Base-by-base conservation (phyloP, 2,113 vertebrate species). In the Dasyornis broadbenti region DNA sequence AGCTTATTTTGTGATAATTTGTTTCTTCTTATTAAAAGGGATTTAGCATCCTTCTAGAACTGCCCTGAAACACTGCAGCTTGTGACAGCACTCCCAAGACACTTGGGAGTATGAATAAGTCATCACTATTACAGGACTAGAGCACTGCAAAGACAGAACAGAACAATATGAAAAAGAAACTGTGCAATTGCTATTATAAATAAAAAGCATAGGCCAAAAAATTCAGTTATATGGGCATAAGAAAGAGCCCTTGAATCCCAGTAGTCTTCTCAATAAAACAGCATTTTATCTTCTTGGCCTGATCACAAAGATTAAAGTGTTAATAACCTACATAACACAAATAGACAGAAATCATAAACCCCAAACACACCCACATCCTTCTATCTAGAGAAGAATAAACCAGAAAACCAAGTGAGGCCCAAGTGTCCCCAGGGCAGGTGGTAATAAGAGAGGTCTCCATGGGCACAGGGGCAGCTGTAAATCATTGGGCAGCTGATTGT, bases 391-490 rank as follows among this genome's bases (percentile, higher is more conserved):
- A 35, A 73, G 33, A 84, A 89, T 2, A 2, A 86, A 35, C 1
- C 22, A 84, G 27, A 50, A 61, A 78, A 31, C 7, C 0, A 4
- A 37, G 7, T 35, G 9, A 56, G 8, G 0, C 10, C 27, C 5
- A 1, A 3, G 6, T 45, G 0, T 5, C 44, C 60, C 24, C 0
- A 1, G 0, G 26, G 17, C 56, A 82, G 28, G 49, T 44, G 83
- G 35, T 33, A 22, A 4, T 60, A 40, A 60, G 16, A 33, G 44
- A 60, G 23, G 10, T 8, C 70, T 49, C 56, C 4, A 0, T 5
- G 39, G 79, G 63, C 54, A 31, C 19, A 8, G 50, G 22, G 37
- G 35, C 75, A 94, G 75, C 59, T 92, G 45, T 47, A 50, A 35
- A 12, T 12, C 61, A 37, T 50, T 18, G 5, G 5, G 21, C 57